Evolutionary conservation across 2,888 invertebrate species (phyloP).

Genomic region (Drosophila anceps): DNA sequence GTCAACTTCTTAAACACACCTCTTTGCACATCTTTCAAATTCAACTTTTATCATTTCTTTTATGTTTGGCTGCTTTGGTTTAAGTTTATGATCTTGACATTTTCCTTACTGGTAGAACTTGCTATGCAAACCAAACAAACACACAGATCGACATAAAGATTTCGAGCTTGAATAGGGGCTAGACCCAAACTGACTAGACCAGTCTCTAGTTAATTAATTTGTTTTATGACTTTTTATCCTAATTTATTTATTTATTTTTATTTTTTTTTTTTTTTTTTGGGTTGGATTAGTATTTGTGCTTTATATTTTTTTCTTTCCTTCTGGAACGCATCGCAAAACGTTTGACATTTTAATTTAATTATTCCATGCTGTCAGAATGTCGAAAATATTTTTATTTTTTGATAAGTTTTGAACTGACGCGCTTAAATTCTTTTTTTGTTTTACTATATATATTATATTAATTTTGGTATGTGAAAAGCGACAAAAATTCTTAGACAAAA

Average conservation of each 20-base stretch:
- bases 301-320: too few species aligned
- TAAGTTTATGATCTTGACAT: constrained; percentile 70
- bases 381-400: constrained; percentile 35
- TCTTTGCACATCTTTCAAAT: not conserved
- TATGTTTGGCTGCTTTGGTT: constrained; percentile 17
- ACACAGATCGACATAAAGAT: constrained; percentile 29
- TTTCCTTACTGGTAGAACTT: constrained; percentile 62
- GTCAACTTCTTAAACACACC: not conserved
- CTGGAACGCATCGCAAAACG: not conserved
- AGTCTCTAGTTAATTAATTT: constrained; percentile 59
- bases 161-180: constrained; percentile 20
- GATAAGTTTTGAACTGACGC: constrained; percentile 32
- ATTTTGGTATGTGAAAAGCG: constrained; percentile 16
- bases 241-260: not conserved
- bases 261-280: too few species aligned
- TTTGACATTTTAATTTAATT: constrained; percentile 58
- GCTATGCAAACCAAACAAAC: constrained; percentile 48
- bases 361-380: constrained; percentile 35
- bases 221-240: constrained; percentile 45
- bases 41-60: not conserved
- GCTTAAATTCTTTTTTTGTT: not conserved
- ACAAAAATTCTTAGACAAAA: constrained; percentile 52
- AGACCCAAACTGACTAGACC: constrained; percentile 31
- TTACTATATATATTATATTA: constrained; percentile 5
- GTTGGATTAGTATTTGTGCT: too few species aligned